phyloP scores from a whole-genome alignment of 1,140 invertebrate genomes.

The Neodiprion lecontei region DNA sequence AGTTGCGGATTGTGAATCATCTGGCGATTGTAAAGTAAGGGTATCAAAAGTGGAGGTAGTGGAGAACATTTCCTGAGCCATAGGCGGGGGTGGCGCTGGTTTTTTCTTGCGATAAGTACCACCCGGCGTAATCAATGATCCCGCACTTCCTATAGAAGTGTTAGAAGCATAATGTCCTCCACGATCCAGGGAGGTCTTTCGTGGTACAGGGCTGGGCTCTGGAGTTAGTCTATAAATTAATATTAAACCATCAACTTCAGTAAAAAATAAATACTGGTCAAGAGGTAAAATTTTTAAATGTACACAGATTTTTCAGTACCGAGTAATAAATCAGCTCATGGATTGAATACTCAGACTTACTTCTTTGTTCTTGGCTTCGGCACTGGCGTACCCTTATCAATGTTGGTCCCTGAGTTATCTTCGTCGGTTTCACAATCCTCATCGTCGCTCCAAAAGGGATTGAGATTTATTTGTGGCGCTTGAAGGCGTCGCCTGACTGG shows the following conservation, averaged over 20 bases:
- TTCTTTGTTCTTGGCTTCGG: slow-evolving; percentile 64
- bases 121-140: slow-evolving; percentile 45
- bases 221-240: slow-evolving; percentile 37
- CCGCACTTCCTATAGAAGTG: slow-evolving; percentile 51
- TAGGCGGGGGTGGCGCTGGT: slow-evolving; percentile 72
- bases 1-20: slow-evolving; percentile 50
- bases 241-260: slow-evolving; percentile 3
- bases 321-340: background rate
- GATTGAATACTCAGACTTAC: slow-evolving; percentile 45
- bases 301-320: background rate
- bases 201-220: slow-evolving; percentile 26
- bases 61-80: slow-evolving; percentile 35
- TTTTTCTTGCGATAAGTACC: slow-evolving; percentile 68
- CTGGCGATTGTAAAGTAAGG: slow-evolving; percentile 23
- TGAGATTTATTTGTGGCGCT: slow-evolving; percentile 62
- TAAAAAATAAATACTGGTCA: background rate
- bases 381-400: slow-evolving; percentile 49
- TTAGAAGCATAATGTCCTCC: slow-evolving; percentile 47
- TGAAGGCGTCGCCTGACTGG: slow-evolving; percentile 49
- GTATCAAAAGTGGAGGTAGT: slow-evolving; percentile 38
- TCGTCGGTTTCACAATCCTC: slow-evolving; percentile 63
- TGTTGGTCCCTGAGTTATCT: slow-evolving; percentile 27
- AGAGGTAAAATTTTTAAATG: slow-evolving; percentile 20
- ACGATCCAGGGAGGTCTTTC: slow-evolving; percentile 38
- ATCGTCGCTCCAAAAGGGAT: slow-evolving; percentile 76